A percentile compares a stretch with the other conserved stretches of the same genome.
Conservation (phyloP, 1,140 invertebrate genomes). For the Panulirus ornatus region DNA sequence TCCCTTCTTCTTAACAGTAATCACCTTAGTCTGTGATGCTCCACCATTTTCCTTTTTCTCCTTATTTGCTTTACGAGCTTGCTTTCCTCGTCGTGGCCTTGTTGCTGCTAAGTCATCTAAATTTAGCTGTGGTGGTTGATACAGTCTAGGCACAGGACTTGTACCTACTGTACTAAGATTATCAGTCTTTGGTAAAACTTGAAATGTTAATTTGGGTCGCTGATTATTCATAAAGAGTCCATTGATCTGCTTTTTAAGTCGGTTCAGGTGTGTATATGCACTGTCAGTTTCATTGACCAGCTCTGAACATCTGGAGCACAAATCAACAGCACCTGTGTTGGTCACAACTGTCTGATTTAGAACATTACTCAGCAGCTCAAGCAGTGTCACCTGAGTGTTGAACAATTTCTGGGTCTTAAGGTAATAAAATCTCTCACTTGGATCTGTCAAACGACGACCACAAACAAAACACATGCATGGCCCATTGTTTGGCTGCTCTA, state of each 20-base stretch:
- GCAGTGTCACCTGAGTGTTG: conserved; percentile 38
- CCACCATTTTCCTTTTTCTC: not conserved
- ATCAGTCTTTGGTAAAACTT: conserved; percentile 43
- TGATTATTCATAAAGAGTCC: conserved; percentile 30
- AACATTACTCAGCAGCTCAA: conserved; percentile 42
- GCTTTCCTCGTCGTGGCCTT: conserved; percentile 25
- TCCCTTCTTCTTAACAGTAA: conserved; percentile 46
- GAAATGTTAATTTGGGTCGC: conserved; percentile 54
- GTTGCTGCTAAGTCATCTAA: conserved; percentile 42
- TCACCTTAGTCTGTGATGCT: not conserved
- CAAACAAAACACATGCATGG: conserved; percentile 55
- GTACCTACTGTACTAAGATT: not conserved
- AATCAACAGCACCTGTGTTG: conserved; percentile 45
- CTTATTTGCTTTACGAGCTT: not conserved
- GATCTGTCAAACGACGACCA: conserved; percentile 39
- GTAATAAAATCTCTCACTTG: conserved; percentile 42
- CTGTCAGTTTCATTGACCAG: conserved; percentile 51
- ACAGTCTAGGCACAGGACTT: not conserved
- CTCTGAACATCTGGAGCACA: conserved; percentile 54
- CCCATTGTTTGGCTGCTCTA: conserved; percentile 55
- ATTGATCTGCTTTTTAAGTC: conserved; percentile 39
- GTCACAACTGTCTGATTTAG: conserved; percentile 50
- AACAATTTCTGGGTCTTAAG: conserved; percentile 50
- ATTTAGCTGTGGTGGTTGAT: conserved; percentile 38
- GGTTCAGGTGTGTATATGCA: conserved; percentile 40